A percentile compares a stretch with the other conserved stretches of the same genome.
These are phyloP conservation scores for Sphaerophoria rueppellii DNA, from an alignment of 2,888 invertebrate species.

Conservation along the genomic window DNA sequence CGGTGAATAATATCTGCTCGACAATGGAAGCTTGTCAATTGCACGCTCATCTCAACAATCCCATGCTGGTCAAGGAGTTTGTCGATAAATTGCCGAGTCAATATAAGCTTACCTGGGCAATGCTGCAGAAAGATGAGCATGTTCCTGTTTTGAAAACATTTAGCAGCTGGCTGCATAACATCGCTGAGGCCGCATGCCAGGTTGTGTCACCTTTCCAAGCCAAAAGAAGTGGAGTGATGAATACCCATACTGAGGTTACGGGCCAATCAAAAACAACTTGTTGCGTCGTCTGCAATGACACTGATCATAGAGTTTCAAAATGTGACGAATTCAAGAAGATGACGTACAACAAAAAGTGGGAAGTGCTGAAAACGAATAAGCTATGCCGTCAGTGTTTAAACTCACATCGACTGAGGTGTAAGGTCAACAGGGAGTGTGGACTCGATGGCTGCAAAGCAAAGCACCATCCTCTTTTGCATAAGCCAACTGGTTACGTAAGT, in stretches of 20 bases:
- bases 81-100: conserved; percentile 22
- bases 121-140: conserved; percentile 21
- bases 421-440: too few species aligned
- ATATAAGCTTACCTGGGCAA: conserved; percentile 25
- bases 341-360: conserved; percentile 41
- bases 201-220: conserved; percentile 11
- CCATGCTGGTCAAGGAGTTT: conserved; percentile 30
- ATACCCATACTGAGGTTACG: conserved; percentile 10
- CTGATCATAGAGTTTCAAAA: not conserved
- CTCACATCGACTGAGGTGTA: too few species aligned
- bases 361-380: too few species aligned
- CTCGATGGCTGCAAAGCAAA: too few species aligned
- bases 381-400: too few species aligned
- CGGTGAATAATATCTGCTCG: conserved; percentile 33
- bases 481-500: not conserved
- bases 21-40: conserved; percentile 11
- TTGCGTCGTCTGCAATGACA: not conserved
- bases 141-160: conserved; percentile 24
- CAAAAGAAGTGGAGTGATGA: conserved; percentile 2
- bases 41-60: conserved; percentile 9
- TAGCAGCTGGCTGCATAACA: conserved; percentile 16
- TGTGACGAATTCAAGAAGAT: conserved; percentile 33
- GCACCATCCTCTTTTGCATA: too few species aligned
- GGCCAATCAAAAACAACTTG: not conserved
- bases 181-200: conserved; percentile 21